A percentile compares a stretch with the other conserved stretches of the same genome.
phyloP scores from a whole-genome alignment of 2,113 vertebrate genomes.

The Phrynosoma blainvillii region DNA sequence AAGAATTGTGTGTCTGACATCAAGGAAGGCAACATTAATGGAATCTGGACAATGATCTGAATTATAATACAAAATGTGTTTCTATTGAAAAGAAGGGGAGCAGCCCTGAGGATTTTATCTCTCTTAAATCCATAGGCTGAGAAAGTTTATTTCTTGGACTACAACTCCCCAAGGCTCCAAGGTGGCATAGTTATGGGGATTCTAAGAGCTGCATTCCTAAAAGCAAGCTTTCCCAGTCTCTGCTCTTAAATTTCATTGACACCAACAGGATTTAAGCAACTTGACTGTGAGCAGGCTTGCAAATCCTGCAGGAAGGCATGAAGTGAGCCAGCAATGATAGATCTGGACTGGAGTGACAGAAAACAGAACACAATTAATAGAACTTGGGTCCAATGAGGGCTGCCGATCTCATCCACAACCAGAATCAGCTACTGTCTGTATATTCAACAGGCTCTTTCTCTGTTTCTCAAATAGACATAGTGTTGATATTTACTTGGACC shows the following conservation, averaged over 20 bases:
- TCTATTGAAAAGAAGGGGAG: background rate
- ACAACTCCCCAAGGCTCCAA: background rate
- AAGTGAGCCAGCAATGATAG: background rate
- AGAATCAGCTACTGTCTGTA: conserved; percentile 7
- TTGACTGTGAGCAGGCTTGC: background rate
- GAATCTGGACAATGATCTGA: background rate
- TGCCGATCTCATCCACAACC: background rate
- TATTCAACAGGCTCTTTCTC: conserved; percentile 24
- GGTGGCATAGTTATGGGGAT: background rate
- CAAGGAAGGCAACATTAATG: conserved; percentile 33
- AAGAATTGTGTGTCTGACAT: too few relatives aligned
- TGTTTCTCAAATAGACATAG: conserved; percentile 45
- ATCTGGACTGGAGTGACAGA: background rate
- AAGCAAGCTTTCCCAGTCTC: background rate
- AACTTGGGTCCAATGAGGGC: background rate
- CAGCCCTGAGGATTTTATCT: background rate
- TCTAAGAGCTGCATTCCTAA: background rate
- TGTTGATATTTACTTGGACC: conserved; percentile 34
- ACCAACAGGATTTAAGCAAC: background rate
- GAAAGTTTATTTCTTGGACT: background rate
- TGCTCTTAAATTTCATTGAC: background rate
- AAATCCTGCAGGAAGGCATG: background rate
- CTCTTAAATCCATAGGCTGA: background rate
- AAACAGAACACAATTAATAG: background rate
- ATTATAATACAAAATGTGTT: background rate